Percentiles rank a stretch among this genome's conserved stretches.
phyloP scores from a whole-genome alignment of 2,113 vertebrate species.

The Neopipo cinnamomea region DNA sequence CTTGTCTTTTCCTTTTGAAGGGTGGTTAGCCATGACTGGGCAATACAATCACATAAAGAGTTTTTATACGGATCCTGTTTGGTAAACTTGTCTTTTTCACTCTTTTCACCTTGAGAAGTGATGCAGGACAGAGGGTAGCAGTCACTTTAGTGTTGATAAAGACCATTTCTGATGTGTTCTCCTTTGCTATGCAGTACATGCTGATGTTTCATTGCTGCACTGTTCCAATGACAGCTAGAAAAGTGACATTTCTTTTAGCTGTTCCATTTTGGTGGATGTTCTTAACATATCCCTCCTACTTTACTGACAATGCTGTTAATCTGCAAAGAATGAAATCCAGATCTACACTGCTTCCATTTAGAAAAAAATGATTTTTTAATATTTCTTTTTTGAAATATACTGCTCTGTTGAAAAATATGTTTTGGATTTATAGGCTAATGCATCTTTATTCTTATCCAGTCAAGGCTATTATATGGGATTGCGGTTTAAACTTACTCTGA shows the following conservation, averaged over 20 bases:
- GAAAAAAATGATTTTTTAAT: not conserved
- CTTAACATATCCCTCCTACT: not conserved
- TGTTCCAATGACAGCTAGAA: not conserved
- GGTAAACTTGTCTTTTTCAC: not conserved
- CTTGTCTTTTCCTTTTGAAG: not conserved
- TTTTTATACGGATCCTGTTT: not conserved
- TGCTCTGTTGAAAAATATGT: not conserved
- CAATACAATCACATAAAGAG: not conserved
- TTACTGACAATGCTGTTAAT: not conserved
- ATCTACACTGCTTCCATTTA: not conserved
- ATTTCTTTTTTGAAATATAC: not conserved
- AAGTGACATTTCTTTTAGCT: not conserved
- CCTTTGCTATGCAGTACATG: not conserved
- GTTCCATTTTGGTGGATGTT: not conserved
- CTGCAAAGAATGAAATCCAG: not conserved
- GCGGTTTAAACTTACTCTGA: not conserved
- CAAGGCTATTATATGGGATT: not conserved
- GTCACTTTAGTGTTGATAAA: not conserved
- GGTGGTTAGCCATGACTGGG: not conserved
- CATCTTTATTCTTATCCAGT: not conserved
- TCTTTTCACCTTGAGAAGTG: not conserved
- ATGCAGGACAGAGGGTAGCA: not conserved
- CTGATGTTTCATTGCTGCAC: not conserved
- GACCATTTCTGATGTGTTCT: not conserved
- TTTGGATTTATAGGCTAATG: not conserved